Evolutionary conservation across 2,888 invertebrate genomes (phyloP).

Genomic region (Polydrusus cervinus): DNA sequence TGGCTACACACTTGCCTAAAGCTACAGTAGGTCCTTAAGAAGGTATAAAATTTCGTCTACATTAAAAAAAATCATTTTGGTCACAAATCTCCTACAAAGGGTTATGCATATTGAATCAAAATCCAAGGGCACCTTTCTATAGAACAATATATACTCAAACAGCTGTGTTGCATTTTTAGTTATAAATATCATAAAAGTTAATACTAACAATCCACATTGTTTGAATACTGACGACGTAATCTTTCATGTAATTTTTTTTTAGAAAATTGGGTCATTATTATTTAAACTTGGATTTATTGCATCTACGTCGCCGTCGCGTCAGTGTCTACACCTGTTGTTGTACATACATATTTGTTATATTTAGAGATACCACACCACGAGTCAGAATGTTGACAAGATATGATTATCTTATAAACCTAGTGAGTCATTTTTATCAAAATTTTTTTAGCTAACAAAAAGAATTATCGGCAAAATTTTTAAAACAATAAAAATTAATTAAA

Average conservation of each 20-base stretch:
- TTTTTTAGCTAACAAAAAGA: neutral
- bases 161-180: neutral
- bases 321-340: neutral
- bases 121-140: too few relatives aligned
- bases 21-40: too few relatives aligned
- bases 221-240: neutral
- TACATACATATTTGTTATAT: neutral
- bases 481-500: neutral
- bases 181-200: neutral
- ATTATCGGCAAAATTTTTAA: constrained; percentile 10
- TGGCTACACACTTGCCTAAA: too few relatives aligned
- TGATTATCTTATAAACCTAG: neutral
- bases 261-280: constrained; percentile 14
- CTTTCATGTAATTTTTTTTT: neutral
- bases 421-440: neutral
- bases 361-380: too few relatives aligned
- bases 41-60: too few relatives aligned
- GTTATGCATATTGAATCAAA: too few relatives aligned
- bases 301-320: neutral
- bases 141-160: too few relatives aligned
- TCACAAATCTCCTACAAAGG: too few relatives aligned
- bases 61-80: too few relatives aligned
- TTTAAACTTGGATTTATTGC: neutral
- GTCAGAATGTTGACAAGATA: too few relatives aligned
- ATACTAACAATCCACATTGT: neutral